Evolutionary conservation across 2,888 invertebrate species (phyloP).

Genomic region (Nymphalis polychloros): DNA sequence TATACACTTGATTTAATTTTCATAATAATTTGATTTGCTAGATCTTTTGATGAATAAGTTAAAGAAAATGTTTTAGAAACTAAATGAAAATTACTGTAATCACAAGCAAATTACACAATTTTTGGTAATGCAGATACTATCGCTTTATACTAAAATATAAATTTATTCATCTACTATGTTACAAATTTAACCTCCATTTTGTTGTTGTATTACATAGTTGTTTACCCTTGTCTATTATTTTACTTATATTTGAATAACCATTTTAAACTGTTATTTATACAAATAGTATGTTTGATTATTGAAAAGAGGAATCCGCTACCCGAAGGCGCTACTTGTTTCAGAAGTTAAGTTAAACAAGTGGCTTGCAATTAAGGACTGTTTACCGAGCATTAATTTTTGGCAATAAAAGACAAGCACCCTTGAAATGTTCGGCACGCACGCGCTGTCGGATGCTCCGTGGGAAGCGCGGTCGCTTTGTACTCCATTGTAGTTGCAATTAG

Average conservation of each 20-base stretch:
- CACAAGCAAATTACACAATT: no score
- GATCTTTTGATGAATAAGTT: neutral
- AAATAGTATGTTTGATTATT: slow-evolving; percentile 49
- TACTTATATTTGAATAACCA: no score
- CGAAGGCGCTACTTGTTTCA: slow-evolving; percentile 47
- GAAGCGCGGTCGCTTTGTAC: slow-evolving; percentile 78
- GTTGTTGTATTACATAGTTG: no score
- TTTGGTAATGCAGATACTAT: no score
- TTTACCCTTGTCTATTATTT: no score
- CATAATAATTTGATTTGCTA: neutral
- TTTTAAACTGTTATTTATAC: neutral
- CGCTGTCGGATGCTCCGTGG: slow-evolving; percentile 69
- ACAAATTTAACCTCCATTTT: no score
- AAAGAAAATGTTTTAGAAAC: no score
- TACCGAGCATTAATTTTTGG: slow-evolving; percentile 81
- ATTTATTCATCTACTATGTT: no score
- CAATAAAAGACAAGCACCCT: slow-evolving; percentile 79
- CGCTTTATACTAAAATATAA: no score
- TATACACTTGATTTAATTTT: neutral
- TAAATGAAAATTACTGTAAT: no score
- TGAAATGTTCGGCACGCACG: slow-evolving; percentile 76
- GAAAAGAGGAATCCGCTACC: slow-evolving; percentile 58
- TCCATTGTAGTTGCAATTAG: slow-evolving; percentile 79
- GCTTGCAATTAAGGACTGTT: slow-evolving; percentile 78
- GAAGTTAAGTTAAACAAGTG: slow-evolving; percentile 57